Evolutionary conservation across 2,888 invertebrate genomes (phyloP).

Genomic region (Neocrepidodera transversa): DNA sequence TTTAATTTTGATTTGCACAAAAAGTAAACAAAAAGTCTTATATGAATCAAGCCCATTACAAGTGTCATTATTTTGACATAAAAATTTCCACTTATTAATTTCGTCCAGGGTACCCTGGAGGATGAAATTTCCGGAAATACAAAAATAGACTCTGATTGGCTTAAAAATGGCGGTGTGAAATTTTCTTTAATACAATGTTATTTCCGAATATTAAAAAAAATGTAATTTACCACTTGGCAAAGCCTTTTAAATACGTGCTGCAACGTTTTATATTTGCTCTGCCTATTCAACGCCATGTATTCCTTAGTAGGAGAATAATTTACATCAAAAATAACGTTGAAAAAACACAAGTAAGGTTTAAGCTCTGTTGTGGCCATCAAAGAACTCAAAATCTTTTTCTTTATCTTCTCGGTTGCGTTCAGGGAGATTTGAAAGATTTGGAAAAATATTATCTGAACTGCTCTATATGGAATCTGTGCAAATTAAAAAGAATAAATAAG

Average conservation of each 20-base stretch:
- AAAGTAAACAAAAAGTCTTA: no score
- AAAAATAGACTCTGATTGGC: no score
- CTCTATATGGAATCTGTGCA: slow-evolving; percentile 55
- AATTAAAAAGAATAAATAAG: slow-evolving; percentile 6
- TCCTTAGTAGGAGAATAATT: slow-evolving; percentile 53
- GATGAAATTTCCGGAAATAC: no score
- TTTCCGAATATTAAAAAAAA: no score
- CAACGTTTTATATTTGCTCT: slow-evolving; percentile 49
- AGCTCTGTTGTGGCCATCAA: slow-evolving; percentile 59
- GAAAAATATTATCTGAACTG: slow-evolving; percentile 61
- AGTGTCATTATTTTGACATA: no score
- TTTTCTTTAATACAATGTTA: no score
- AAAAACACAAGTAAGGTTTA: slow-evolving; percentile 54
- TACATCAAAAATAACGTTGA: slow-evolving; percentile 64
- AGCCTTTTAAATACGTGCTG: slow-evolving; percentile 59
- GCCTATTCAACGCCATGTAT: slow-evolving; percentile 47
- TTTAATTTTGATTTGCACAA: no score
- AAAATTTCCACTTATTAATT: no score
- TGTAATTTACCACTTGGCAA: slow-evolving; percentile 57
- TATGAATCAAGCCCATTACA: no score
- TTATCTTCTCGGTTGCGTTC: slow-evolving; percentile 48
- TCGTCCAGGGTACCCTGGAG: no score
- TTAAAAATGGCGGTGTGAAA: no score
- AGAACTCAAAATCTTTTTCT: no score
- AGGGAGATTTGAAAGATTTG: slow-evolving; percentile 55